phyloP scores from a whole-genome alignment of 2,113 vertebrate genomes.

The Halichoeres trimaculatus region DNA sequence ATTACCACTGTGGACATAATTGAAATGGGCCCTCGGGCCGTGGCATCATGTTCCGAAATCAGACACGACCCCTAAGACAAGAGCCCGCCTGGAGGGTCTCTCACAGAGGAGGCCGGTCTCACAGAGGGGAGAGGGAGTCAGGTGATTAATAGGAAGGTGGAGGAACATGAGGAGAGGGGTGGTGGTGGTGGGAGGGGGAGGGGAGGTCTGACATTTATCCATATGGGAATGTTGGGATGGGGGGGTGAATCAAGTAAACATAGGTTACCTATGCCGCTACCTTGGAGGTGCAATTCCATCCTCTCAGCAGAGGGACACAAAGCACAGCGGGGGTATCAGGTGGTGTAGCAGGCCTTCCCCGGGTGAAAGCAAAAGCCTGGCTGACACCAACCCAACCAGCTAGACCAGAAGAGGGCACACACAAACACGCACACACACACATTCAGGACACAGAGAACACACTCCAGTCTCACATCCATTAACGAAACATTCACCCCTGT shows the following conservation, averaged over 20 bases:
- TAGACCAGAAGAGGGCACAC: slow-evolving; percentile 44
- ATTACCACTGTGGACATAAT: slow-evolving; percentile 60
- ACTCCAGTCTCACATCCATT: slow-evolving; percentile 29
- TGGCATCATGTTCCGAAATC: slow-evolving; percentile 75
- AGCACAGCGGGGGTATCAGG: slow-evolving; percentile 72
- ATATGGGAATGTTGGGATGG: slow-evolving; percentile 55
- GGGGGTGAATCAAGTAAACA: slow-evolving; percentile 62
- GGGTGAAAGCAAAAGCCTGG: slow-evolving; percentile 56
- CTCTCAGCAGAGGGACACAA: slow-evolving; percentile 61
- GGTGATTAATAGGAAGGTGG: slow-evolving; percentile 72
- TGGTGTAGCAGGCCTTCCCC: slow-evolving; percentile 52
- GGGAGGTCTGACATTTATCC: slow-evolving; percentile 64
- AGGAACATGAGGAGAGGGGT: slow-evolving; percentile 54
- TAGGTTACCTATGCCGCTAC: slow-evolving; percentile 67
- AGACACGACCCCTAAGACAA: slow-evolving; percentile 63
- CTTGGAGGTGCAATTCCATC: slow-evolving; percentile 80
- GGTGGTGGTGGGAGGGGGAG: not conserved
- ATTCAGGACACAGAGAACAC: slow-evolving; percentile 13
- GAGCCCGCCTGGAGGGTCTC: slow-evolving; percentile 41
- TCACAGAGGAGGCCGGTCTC: slow-evolving; percentile 23
- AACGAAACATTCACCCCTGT: slow-evolving; percentile 33
- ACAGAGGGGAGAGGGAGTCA: slow-evolving; percentile 38
- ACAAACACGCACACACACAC: slow-evolving; percentile 14
- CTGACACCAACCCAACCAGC: slow-evolving; percentile 66
- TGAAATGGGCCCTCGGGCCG: slow-evolving; percentile 60